Evolutionary conservation across 2,797 vertebrate genomes (phyloP).

Genomic region (Galagoides demidoff): DNA sequence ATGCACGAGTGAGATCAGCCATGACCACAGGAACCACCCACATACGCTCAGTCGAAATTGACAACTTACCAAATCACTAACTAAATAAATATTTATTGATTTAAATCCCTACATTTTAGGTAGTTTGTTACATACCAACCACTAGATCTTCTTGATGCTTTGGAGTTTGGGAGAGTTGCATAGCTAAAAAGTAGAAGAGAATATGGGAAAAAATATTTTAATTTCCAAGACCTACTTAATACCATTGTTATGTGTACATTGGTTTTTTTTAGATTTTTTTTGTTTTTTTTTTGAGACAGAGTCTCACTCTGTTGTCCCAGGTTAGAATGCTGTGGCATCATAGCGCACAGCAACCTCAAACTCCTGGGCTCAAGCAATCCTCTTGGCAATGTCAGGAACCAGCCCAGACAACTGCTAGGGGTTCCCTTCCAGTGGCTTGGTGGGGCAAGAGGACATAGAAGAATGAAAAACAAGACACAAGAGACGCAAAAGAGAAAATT

Average conservation of each 20-base stretch:
- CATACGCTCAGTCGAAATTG: background rate
- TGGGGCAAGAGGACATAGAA: too few relatives aligned
- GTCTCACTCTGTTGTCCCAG: too few relatives aligned
- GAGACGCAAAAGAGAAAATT: too few relatives aligned
- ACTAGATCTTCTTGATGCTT: background rate
- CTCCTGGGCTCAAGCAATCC: too few relatives aligned
- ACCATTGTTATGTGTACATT: background rate
- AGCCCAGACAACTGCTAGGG: too few relatives aligned
- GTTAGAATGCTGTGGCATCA: too few relatives aligned
- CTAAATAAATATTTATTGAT: background rate
- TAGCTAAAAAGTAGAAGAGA: background rate
- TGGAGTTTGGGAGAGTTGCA: background rate
- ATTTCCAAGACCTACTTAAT: background rate
- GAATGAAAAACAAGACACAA: too few relatives aligned
- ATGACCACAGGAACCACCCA: background rate
- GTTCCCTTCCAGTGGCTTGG: too few relatives aligned
- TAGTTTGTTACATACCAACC: background rate
- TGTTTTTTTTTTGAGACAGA: too few relatives aligned
- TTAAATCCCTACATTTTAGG: background rate
- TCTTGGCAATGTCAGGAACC: too few relatives aligned
- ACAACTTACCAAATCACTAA: background rate
- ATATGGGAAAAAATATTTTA: background rate
- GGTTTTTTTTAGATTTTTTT: background rate
- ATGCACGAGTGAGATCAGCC: background rate
- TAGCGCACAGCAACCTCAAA: too few relatives aligned